These are phyloP conservation scores for Turritopsis dohrnii DNA, from an alignment of 30 jellyfish, hydroid and myxozoan species.

Conservation along the genomic window DNA sequence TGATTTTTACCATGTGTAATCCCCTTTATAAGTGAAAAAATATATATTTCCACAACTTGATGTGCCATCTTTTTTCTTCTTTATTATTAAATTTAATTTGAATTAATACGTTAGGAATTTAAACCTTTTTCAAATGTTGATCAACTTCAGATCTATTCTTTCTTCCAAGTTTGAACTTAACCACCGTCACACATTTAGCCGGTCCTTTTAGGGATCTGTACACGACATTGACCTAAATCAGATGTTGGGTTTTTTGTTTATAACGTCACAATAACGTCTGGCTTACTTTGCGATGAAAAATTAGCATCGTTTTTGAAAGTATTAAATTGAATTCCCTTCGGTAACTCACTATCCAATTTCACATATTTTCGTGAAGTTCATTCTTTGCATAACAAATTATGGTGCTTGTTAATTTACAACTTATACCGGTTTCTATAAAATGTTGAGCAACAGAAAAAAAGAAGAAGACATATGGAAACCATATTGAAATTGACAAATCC, in stretches of 20 bases:
- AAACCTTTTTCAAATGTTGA: not conserved
- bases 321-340: not conserved
- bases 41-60: not conserved
- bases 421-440: not conserved
- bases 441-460: not conserved
- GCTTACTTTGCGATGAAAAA: not conserved
- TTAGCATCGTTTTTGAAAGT: conserved; percentile 15
- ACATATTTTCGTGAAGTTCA: not conserved
- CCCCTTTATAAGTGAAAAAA: not conserved
- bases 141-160: not conserved
- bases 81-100: not conserved
- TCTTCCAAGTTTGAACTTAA: not conserved
- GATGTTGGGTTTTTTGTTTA: conserved; percentile 1
- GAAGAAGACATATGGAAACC: not conserved
- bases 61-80: not conserved
- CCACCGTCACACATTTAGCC: not conserved
- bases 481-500: not conserved
- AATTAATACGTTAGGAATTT: not conserved
- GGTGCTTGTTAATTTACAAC: not conserved
- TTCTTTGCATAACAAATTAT: not conserved
- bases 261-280: conserved; percentile 12
- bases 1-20: not conserved
- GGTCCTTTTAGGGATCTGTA: not conserved
- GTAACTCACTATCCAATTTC: not conserved
- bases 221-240: not conserved